These are phyloP conservation scores for Lithophane semibrunnea DNA, from an alignment of 2,888 invertebrate genomes.

Conservation along the genomic window DNA sequence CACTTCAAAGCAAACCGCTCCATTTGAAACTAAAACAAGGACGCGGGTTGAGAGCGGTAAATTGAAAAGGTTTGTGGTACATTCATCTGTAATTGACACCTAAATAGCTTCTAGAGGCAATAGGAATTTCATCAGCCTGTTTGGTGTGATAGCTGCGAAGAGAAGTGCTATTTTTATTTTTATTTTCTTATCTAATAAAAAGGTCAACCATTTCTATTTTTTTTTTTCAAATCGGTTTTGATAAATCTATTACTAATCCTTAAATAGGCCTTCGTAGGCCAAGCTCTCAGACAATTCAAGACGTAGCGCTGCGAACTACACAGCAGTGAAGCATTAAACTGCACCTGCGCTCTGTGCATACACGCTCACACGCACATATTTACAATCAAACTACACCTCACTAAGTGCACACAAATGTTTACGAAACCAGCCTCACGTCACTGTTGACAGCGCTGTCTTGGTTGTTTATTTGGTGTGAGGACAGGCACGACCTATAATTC, in stretches of 20 bases:
- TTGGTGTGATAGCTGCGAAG: neutral
- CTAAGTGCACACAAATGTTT: too few species aligned
- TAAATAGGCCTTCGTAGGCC: neutral
- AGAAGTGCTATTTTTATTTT: neutral
- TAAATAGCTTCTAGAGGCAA: constrained; percentile 46
- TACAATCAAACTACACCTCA: too few species aligned
- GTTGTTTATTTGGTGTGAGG: too few species aligned
- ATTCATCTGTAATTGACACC: constrained; percentile 57
- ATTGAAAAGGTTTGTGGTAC: constrained; percentile 50
- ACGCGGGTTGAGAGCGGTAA: constrained; percentile 25
- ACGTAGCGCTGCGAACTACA: too few species aligned
- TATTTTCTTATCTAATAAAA: neutral
- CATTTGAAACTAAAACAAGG: constrained; percentile 56
- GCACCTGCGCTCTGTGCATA: too few species aligned
- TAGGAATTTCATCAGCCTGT: constrained; percentile 10
- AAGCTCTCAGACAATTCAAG: too few species aligned
- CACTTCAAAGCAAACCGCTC: constrained; percentile 62
- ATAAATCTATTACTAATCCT: neutral
- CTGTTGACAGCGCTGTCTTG: too few species aligned
- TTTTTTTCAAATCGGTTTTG: neutral
- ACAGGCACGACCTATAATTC: neutral
- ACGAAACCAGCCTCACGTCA: too few species aligned
- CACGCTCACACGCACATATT: too few species aligned
- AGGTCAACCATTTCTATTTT: neutral
- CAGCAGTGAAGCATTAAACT: too few species aligned